Percentiles rank a stretch among this genome's conserved stretches.
These are phyloP conservation scores for Caerostris darwini DNA, from an alignment of 1,140 invertebrate species.

Conservation along the genomic window DNA sequence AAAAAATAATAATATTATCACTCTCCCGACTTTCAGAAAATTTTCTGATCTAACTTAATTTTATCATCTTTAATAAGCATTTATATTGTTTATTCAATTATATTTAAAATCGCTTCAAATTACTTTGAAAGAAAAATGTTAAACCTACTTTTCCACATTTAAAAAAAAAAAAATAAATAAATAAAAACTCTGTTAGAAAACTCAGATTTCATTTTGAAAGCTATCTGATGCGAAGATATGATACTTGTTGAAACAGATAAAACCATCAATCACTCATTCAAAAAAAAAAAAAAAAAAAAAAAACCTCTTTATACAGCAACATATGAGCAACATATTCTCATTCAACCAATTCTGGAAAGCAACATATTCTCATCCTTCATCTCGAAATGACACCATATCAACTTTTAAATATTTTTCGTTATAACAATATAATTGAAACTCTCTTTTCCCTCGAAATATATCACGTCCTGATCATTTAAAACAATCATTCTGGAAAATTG, in stretches of 20 bases:
- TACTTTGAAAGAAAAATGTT: no score
- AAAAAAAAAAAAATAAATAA: no score
- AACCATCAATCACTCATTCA: not conserved
- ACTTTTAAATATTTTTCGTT: not conserved
- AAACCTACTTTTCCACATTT: no score
- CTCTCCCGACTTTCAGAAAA: no score
- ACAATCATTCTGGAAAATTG: slow-evolving; percentile 71
- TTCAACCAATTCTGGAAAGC: no score
- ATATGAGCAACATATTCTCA: slow-evolving; percentile 6
- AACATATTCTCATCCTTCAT: slow-evolving; percentile 45
- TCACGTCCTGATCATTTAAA: slow-evolving; percentile 70
- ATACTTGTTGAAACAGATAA: not conserved
- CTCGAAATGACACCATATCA: slow-evolving; percentile 42
- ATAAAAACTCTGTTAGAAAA: no score
- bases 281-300: not conserved
- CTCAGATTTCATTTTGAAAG: not conserved
- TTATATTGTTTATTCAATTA: no score
- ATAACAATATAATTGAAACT: slow-evolving; percentile 55
- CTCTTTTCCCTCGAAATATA: slow-evolving; percentile 59
- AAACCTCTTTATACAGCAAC: not conserved
- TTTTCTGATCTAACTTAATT: no score
- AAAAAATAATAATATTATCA: no score
- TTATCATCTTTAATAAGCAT: no score
- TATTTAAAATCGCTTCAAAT: no score
- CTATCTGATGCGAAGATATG: not conserved